Conservation (phyloP, 2,113 vertebrate species). For the Hypomesus transpacificus region DNA sequence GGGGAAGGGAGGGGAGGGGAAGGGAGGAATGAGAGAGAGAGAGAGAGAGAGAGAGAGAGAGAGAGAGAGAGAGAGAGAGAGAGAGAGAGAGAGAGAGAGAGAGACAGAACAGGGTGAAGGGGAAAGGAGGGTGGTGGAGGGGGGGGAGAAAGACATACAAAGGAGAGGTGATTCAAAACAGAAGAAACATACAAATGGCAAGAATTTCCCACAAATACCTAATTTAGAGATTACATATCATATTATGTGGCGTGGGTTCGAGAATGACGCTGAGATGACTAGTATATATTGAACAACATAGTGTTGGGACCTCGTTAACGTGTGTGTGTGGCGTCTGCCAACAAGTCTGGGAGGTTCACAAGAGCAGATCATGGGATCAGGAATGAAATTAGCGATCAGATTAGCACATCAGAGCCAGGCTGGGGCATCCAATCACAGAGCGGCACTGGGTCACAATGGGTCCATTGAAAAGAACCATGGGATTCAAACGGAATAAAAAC, state of each 20-base stretch:
- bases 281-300: too few relatives aligned
- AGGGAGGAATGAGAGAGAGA: background rate
- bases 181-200: too few relatives aligned
- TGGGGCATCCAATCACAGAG: slow-evolving; percentile 51
- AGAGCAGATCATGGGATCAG: slow-evolving; percentile 50
- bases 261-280: too few relatives aligned
- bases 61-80: too few relatives aligned
- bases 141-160: background rate
- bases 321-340: too few relatives aligned
- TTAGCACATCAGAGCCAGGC: slow-evolving; percentile 48
- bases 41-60: background rate
- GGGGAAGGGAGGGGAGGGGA: background rate
- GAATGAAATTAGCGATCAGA: slow-evolving; percentile 40
- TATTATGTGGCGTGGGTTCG: too few relatives aligned
- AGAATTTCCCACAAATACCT: too few relatives aligned
- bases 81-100: too few relatives aligned
- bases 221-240: too few relatives aligned
- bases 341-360: slow-evolving; percentile 7
- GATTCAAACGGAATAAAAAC: slow-evolving; percentile 39
- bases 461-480: slow-evolving; percentile 37
- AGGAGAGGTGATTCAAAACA: too few relatives aligned
- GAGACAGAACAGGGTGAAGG: background rate
- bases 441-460: slow-evolving; percentile 41
- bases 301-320: too few relatives aligned
- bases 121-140: background rate